A percentile compares a stretch with the other conserved stretches of the same genome.
Evolutionary conservation across 2,113 vertebrate genomes (phyloP).

Genomic region (Gymnarchus niloticus): DNA sequence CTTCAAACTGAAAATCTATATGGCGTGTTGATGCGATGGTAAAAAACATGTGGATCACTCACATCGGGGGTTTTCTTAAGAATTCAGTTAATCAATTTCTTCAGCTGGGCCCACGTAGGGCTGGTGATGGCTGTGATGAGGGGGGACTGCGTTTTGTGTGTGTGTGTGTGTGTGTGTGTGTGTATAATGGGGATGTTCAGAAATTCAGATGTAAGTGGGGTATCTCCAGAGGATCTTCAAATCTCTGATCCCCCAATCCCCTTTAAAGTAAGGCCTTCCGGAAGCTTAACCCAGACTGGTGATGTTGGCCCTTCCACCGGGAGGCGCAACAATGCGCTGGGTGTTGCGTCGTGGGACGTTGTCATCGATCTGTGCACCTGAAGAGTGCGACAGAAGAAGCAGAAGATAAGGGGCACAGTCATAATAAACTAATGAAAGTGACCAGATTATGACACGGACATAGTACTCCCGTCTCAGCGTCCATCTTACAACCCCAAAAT

Average conservation of each 20-base stretch:
- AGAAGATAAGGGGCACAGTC: neutral
- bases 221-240: slow-evolving; percentile 35
- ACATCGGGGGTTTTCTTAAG: neutral
- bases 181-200: slow-evolving; percentile 58
- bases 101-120: slow-evolving; percentile 45
- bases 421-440: too few species aligned
- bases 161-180: neutral
- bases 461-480: too few species aligned
- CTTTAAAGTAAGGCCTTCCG: slow-evolving; percentile 26
- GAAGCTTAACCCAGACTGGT: slow-evolving; percentile 88
- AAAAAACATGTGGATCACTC: slow-evolving; percentile 39
- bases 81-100: slow-evolving; percentile 39
- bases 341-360: slow-evolving; percentile 90
- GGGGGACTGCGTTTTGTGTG: slow-evolving; percentile 37
- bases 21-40: slow-evolving; percentile 50
- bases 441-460: too few species aligned
- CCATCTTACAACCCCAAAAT: too few species aligned
- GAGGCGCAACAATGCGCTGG: slow-evolving; percentile 94
- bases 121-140: slow-evolving; percentile 19
- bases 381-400: neutral
- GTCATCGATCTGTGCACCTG: slow-evolving; percentile 89
- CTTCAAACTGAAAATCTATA: slow-evolving; percentile 41
- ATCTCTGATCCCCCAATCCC: slow-evolving; percentile 43
- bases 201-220: slow-evolving; percentile 39
- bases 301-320: slow-evolving; percentile 94